Evolutionary conservation across 2,888 invertebrate genomes (phyloP).

Genomic region (Dyspetes luteomarginatus): DNA sequence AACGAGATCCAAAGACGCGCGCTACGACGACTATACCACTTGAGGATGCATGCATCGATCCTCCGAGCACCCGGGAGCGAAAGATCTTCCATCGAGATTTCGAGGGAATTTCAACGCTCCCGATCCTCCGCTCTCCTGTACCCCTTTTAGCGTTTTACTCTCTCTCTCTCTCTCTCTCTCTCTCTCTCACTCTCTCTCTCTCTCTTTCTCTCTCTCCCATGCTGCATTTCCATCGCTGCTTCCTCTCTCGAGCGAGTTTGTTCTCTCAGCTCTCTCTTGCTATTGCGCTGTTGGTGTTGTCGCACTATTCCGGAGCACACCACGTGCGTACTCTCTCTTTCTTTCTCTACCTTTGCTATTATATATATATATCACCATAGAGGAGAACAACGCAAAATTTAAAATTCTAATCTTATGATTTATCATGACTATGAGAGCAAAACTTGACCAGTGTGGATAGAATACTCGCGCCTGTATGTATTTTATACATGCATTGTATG

Average conservation of each 20-base stretch:
- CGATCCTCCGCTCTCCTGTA: constrained; percentile 67
- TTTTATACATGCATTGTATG: neutral
- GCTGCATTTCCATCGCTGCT: constrained; percentile 52
- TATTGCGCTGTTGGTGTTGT: constrained; percentile 46
- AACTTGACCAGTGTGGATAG: constrained; percentile 39
- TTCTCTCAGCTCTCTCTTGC: constrained; percentile 28
- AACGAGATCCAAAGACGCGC: constrained; percentile 52
- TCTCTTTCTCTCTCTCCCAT: constrained; percentile 29
- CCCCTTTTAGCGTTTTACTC: constrained; percentile 47
- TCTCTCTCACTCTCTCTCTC: constrained; percentile 24
- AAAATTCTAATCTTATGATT: constrained; percentile 83
- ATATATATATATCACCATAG: constrained; percentile 29
- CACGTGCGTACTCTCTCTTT: constrained; percentile 67
- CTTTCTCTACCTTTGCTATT: constrained; percentile 34
- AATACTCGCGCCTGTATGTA: constrained; percentile 38
- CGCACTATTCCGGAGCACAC: constrained; percentile 63
- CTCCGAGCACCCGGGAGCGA: constrained; percentile 60
- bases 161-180: constrained; percentile 18
- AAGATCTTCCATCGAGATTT: constrained; percentile 81
- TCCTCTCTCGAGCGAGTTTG: constrained; percentile 41
- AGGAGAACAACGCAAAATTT: constrained; percentile 74
- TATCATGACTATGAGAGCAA: constrained; percentile 73
- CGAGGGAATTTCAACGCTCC: constrained; percentile 76
- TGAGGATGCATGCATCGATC: constrained; percentile 64
- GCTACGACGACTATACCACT: constrained; percentile 66